Evolutionary conservation across 2,797 vertebrate species (phyloP), one percentile per base, ranked within the genome.

Genomic region (Florisuga fusca): DNA sequence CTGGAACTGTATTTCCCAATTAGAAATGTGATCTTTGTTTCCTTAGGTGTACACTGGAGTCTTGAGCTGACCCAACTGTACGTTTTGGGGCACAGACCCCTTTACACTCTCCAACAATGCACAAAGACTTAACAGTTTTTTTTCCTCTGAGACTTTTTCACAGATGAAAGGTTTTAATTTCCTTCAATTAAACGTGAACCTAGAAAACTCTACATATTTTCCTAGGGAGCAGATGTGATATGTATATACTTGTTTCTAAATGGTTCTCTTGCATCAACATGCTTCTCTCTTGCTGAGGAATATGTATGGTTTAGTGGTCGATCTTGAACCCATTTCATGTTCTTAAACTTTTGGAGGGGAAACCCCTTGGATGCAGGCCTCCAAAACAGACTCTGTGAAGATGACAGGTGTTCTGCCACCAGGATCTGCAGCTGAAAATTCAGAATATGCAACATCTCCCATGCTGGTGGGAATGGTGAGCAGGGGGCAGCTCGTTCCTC

Each of bases 281-380:
- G 82, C 89, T 96, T 94, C 85, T 94, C 85, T 90, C 48, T 64
- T 69, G 68, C 89, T 90, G 89, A 89, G 54, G 77, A 91, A 61
- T 81, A 51, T 63, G 59, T 90, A 27, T 51, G 89, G 83, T 90
- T 94, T 88, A 95, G 95, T 96, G 95, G 96, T 97, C 95, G 83
- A 29, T 85, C 93, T 82, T 64, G 82, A 93, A 95, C 94, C 79
- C 94, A 97, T 97, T 97, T 97, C 96, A 96, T 61, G 55, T 77
- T 62, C 86, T 84, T 76, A 57, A 71, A 43, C 62, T 87, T 82
- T 27, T 59, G 79, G 29, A 55, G 51, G 74, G 41, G 31, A 36
- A 54, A 59, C 20, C 73, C 78, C 23, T 55, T 61, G 74, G 63
- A 51, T 54, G 38, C 4, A 5, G 51, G 48, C 54, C 75, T 94